Conservation (phyloP, 2,888 invertebrate species). For the Onthophagus sagittarius region DNA sequence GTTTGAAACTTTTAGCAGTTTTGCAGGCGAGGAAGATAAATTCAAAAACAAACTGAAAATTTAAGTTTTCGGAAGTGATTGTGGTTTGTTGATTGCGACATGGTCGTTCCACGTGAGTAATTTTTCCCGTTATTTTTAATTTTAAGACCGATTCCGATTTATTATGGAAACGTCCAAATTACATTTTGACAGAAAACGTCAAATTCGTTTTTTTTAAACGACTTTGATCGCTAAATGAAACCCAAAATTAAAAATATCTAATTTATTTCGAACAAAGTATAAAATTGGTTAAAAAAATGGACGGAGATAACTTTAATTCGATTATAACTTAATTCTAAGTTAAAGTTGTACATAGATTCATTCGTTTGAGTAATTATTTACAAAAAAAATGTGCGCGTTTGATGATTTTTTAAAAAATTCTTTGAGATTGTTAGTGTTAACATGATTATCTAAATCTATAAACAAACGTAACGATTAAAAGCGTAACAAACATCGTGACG, state of each 20-base stretch:
- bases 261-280: background rate
- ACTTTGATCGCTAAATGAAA: background rate
- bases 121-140: background rate
- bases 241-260: background rate
- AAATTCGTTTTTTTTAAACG: background rate
- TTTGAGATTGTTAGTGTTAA: too few species aligned
- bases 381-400: background rate
- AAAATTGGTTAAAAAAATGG: constrained; percentile 8
- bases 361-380: background rate
- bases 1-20: constrained; percentile 37
- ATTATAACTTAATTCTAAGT: background rate
- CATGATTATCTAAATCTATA: constrained; percentile 13
- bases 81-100: constrained; percentile 31
- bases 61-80: constrained; percentile 30
- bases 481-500: constrained; percentile 31
- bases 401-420: too few species aligned
- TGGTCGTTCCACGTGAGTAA: constrained; percentile 41
- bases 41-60: constrained; percentile 33
- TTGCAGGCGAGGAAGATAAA: constrained; percentile 35
- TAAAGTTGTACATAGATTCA: background rate
- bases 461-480: constrained; percentile 19
- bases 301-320: background rate
- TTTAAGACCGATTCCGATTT: background rate
- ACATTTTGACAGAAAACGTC: background rate
- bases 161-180: background rate